Evolutionary conservation across 1,140 invertebrate genomes (phyloP).

Genomic region (Conus ventricosus): DNA sequence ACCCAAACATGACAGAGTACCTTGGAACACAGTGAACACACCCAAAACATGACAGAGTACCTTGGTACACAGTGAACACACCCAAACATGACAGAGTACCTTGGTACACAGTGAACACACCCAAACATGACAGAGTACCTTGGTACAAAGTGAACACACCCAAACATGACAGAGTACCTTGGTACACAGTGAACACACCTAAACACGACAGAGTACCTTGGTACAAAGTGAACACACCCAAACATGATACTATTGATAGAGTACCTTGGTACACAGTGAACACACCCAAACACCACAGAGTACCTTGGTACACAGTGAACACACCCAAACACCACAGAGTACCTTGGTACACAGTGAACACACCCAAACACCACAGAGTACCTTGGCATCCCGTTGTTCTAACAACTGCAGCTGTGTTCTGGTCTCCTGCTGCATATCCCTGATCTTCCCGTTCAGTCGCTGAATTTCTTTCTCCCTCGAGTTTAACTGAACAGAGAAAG

Average conservation of each 20-base stretch:
- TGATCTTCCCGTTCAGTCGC: slow-evolving; percentile 63
- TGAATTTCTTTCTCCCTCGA: slow-evolving; percentile 67
- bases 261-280: too few relatives aligned
- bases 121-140: too few relatives aligned
- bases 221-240: too few relatives aligned
- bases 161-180: too few relatives aligned
- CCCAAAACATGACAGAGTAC: slow-evolving; percentile 36
- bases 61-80: slow-evolving; percentile 38
- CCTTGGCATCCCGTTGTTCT: slow-evolving; percentile 60
- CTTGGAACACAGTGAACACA: not conserved
- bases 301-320: too few relatives aligned
- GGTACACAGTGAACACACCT: not conserved
- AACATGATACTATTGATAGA: too few relatives aligned
- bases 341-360: not conserved
- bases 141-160: too few relatives aligned
- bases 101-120: too few relatives aligned
- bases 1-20: too few relatives aligned
- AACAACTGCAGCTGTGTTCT: slow-evolving; percentile 57
- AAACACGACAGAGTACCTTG: not conserved
- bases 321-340: too few relatives aligned
- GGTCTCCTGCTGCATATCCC: slow-evolving; percentile 68
- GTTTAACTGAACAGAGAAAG: slow-evolving; percentile 54
- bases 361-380: slow-evolving; percentile 18
- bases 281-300: too few relatives aligned
- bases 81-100: too few relatives aligned